Conservation (phyloP, 2,797 vertebrate genomes). For the Enteromius afrohamiltoni region DNA sequence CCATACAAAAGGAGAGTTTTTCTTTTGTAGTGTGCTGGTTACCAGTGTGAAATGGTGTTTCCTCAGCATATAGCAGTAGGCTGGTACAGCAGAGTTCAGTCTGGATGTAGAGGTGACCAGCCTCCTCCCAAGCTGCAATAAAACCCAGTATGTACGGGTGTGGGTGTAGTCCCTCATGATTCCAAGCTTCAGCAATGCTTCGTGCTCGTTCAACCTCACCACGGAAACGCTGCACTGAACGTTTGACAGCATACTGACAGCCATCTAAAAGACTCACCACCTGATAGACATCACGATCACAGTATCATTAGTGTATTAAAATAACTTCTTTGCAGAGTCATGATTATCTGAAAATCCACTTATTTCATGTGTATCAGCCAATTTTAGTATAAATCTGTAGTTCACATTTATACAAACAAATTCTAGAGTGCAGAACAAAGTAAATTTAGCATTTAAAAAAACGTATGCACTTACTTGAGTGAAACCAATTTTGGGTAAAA, state of each 20-base stretch:
- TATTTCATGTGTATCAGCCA: not conserved
- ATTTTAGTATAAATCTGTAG: not conserved
- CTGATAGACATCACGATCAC: slow-evolving; percentile 65
- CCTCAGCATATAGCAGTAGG: slow-evolving; percentile 83
- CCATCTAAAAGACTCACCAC: slow-evolving; percentile 83
- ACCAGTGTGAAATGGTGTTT: slow-evolving; percentile 75
- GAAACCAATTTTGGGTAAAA: not conserved
- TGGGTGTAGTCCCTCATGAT: slow-evolving; percentile 84
- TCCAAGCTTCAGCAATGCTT: slow-evolving; percentile 83
- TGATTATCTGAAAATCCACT: not conserved
- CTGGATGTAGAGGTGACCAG: slow-evolving; percentile 87
- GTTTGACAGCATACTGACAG: slow-evolving; percentile 85
- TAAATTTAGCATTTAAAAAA: not conserved
- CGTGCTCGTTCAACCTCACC: slow-evolving; percentile 81
- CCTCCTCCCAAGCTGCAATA: slow-evolving; percentile 89
- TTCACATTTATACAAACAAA: not conserved
- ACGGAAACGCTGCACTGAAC: slow-evolving; percentile 85
- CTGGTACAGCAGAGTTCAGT: slow-evolving; percentile 88
- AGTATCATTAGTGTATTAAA: slow-evolving; percentile 6
- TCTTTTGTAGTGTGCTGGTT: not conserved
- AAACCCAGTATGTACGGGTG: slow-evolving; percentile 87
- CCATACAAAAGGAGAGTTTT: not conserved
- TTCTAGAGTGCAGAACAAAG: not conserved
- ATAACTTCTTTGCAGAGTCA: not conserved
- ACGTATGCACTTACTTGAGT: not conserved